Base-by-base conservation (phyloP, 2,113 vertebrate species). In the Silurus asotus region DNA sequence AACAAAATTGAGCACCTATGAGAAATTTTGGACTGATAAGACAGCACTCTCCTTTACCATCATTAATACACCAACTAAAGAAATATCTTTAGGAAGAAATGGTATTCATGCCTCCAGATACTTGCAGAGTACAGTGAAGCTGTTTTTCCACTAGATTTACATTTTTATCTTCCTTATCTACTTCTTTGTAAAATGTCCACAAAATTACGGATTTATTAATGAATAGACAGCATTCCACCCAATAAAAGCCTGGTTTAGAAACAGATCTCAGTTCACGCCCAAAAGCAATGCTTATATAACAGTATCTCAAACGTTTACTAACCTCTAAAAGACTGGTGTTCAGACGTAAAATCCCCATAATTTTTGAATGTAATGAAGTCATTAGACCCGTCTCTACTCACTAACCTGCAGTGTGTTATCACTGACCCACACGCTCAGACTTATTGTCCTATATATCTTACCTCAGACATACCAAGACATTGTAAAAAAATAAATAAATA, bases 401-500 rank as follows among this genome's bases (percentile, higher is more conserved):
- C 58, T 61, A 83, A 83, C 14, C 25, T 62, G 67, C 49, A 74
- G 70, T 49, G 20, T 59, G 69, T 6, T 37, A 84, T 67, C 67
- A 65, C 59, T 65, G 56, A 74, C 64, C 77, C 65, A 86, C 53
- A 86, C 25, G 53, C 58, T 67, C 70, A 51, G 75, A 84, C 81
- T 81, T 51, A 88, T 82, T 69, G 25, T 85, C 77, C 86, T 83
- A 81, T 7, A 81, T 7, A n/a, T 86, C 89, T 89, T 89, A 89
- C 87, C 87, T 88, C 84, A 70, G 81, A 67, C 86, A 87, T 65
- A 81, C 67, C 83, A 86, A 87, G 85, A 89, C 81, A 89, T 83
- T 62, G 64, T 58, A 74, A 37, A 37, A 37, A 37, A 37, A 37
- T 2, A 37, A 37, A 37, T 2, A 37, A 37, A 37, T 2, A 37